These are phyloP conservation scores for Anoplius nigerrimus DNA, from an alignment of 2,888 invertebrate genomes.

Conservation along the genomic window DNA sequence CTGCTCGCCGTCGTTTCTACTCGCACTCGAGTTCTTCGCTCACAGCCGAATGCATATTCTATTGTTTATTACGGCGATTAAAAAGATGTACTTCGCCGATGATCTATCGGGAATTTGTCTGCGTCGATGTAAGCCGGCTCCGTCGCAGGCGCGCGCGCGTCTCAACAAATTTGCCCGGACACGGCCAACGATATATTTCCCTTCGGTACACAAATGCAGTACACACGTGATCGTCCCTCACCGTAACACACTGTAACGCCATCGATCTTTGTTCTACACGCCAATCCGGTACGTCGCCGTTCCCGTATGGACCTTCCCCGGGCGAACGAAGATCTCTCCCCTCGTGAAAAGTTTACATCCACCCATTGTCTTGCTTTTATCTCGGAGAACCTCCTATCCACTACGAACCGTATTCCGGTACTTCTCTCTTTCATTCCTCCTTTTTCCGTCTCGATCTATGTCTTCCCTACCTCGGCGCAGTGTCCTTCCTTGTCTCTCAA, in stretches of 20 bases:
- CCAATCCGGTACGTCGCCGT: constrained; percentile 1
- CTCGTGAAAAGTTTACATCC: constrained; percentile 7
- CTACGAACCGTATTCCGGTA: not conserved
- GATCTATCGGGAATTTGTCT: too few relatives aligned
- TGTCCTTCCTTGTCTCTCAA: too few relatives aligned
- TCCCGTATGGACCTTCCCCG: not conserved
- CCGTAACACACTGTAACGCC: constrained; percentile 5
- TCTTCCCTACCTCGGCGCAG: too few relatives aligned
- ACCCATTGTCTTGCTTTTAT: constrained; percentile 2
- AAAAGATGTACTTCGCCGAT: too few relatives aligned
- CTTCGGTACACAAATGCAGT: constrained; percentile 4
- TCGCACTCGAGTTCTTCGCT: too few relatives aligned
- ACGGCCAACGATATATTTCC: not conserved
- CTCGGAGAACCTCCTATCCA: constrained; percentile 2
- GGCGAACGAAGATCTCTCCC: not conserved
- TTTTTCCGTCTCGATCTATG: too few relatives aligned
- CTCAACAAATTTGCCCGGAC: constrained; percentile 1
- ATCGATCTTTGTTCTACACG: constrained; percentile 7
- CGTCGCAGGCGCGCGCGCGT: too few relatives aligned
- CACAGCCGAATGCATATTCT: too few relatives aligned
- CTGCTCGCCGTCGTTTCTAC: too few relatives aligned
- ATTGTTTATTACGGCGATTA: too few relatives aligned
- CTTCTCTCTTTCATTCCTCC: too few relatives aligned
- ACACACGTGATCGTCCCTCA: not conserved
- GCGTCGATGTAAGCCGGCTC: too few relatives aligned